A percentile compares a stretch with the other conserved stretches of the same genome.
Conservation (phyloP, 2,797 vertebrate species). For the Paedocypris micromegethes region DNA sequence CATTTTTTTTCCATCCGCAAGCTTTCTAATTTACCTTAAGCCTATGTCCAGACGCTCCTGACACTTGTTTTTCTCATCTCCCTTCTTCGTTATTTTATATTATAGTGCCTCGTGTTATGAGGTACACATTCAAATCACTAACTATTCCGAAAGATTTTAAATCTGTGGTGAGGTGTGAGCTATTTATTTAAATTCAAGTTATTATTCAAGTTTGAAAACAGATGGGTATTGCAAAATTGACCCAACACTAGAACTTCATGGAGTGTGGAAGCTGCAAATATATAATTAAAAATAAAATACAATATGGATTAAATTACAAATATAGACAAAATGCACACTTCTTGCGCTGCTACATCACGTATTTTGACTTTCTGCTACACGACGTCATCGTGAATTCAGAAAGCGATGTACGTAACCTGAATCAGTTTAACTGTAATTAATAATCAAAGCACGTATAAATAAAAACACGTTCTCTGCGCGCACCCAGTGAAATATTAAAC, state of each 20-base stretch:
- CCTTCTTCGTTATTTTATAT: constrained; percentile 5
- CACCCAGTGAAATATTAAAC: constrained; percentile 56
- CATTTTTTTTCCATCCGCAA: constrained; percentile 22
- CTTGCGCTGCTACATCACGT: too few relatives aligned
- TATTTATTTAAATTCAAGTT: constrained; percentile 28
- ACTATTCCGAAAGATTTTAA: constrained; percentile 56
- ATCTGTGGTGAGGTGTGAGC: constrained; percentile 37
- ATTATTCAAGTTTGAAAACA: constrained; percentile 35
- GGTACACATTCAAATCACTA: constrained; percentile 58
- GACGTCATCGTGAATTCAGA: too few relatives aligned
- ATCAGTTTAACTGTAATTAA: too few relatives aligned
- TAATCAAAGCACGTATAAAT: not conserved
- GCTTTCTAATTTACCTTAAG: constrained; percentile 38
- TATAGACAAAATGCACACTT: too few relatives aligned
- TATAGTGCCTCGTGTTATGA: constrained; percentile 41
- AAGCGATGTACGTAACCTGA: too few relatives aligned
- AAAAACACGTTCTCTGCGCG: constrained; percentile 24
- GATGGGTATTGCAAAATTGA: not conserved
- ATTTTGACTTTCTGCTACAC: too few relatives aligned
- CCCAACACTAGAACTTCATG: too few relatives aligned
- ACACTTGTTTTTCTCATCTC: constrained; percentile 20
- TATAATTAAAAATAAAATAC: too few relatives aligned
- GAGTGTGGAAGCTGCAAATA: too few relatives aligned
- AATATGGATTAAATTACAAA: too few relatives aligned
- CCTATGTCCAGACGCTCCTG: constrained; percentile 23